Conservation (phyloP, 1,140 invertebrate species). For the Dreissena polymorpha region DNA sequence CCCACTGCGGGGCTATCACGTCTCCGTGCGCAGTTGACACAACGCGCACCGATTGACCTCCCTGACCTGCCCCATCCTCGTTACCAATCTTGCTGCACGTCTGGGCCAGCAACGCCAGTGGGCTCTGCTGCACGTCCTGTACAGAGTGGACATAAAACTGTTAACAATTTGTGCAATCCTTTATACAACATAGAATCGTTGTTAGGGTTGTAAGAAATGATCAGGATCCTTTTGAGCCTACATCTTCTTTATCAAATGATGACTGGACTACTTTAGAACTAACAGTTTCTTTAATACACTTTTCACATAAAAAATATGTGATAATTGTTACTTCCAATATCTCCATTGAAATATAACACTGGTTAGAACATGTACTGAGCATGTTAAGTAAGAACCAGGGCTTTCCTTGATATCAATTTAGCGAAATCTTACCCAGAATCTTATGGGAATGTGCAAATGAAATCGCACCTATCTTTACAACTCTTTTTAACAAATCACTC, state of each 20-base stretch:
- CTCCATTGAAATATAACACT: neutral
- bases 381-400: neutral
- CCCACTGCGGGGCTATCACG: slow-evolving; percentile 43
- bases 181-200: neutral
- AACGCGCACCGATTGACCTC: slow-evolving; percentile 39
- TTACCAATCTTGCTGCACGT: slow-evolving; percentile 99
- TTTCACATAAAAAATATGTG: too few relatives aligned
- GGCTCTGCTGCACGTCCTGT: slow-evolving; percentile 84
- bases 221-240: neutral
- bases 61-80: slow-evolving; percentile 81
- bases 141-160: neutral
- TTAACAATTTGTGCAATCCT: neutral
- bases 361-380: neutral
- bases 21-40: slow-evolving; percentile 24
- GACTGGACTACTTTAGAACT: too few relatives aligned
- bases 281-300: too few relatives aligned
- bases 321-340: neutral
- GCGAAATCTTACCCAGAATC: too few relatives aligned
- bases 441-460: too few relatives aligned
- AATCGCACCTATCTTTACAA: too few relatives aligned
- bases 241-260: too few relatives aligned
- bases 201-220: neutral
- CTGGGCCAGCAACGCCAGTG: slow-evolving; percentile 95
- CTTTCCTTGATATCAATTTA: neutral
- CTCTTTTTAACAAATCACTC: too few relatives aligned